These are phyloP conservation scores for Coelopa frigida DNA, from an alignment of 1,140 invertebrate species.

Conservation along the genomic window DNA sequence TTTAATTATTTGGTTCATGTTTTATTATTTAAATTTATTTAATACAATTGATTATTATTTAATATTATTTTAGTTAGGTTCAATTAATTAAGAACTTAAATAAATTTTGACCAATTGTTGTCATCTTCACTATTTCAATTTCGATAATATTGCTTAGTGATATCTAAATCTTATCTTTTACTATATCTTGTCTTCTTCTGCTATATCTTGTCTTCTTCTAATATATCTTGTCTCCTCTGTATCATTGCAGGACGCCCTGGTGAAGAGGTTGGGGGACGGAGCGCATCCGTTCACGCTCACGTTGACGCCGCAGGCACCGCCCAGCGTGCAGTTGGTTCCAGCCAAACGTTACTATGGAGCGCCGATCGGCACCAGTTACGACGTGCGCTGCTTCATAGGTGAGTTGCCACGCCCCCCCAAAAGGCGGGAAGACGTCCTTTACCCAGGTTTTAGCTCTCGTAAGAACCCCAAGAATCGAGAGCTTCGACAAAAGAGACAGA, in stretches of 20 bases:
- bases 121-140: too few relatives aligned
- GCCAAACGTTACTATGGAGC: slow-evolving; percentile 84
- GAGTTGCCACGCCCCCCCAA: slow-evolving; percentile 19
- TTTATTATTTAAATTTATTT: too few relatives aligned
- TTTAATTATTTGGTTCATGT: too few relatives aligned
- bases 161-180: slow-evolving; percentile 13
- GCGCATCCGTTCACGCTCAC: slow-evolving; percentile 75
- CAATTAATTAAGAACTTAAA: too few relatives aligned
- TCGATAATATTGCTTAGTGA: slow-evolving; percentile 25
- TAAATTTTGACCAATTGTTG: too few relatives aligned
- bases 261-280: slow-evolving; percentile 67
- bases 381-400: slow-evolving; percentile 47
- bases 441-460: too few relatives aligned
- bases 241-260: slow-evolving; percentile 62
- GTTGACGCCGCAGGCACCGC: slow-evolving; percentile 70
- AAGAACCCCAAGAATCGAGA: too few relatives aligned
- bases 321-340: slow-evolving; percentile 81
- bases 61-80: too few relatives aligned
- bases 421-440: too few relatives aligned
- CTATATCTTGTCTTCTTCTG: not conserved
- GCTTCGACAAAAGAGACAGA: too few relatives aligned
- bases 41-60: too few relatives aligned
- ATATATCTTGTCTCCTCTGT: not conserved
- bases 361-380: slow-evolving; percentile 83
- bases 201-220: not conserved